Conservation (phyloP, 2,888 invertebrate species). For the Eupsilia transversa region DNA sequence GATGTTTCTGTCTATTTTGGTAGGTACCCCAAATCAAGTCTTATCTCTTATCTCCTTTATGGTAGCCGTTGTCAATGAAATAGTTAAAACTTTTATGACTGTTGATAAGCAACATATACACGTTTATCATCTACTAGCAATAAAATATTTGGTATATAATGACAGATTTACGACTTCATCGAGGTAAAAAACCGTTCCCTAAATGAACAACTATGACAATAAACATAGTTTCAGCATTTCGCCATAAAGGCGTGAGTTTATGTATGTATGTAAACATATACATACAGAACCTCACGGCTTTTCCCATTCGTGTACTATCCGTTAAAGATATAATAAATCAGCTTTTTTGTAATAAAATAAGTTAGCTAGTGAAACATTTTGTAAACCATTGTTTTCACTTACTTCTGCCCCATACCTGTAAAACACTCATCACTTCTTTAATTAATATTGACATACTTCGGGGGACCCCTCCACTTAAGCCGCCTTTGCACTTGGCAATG, state of each 20-base stretch:
- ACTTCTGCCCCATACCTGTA: neutral
- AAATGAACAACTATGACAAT: slow-evolving; percentile 6
- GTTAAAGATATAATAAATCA: neutral
- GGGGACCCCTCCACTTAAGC: slow-evolving; percentile 48
- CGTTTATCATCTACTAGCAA: slow-evolving; percentile 49
- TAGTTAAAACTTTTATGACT: slow-evolving; percentile 57
- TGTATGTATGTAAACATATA: too few relatives aligned
- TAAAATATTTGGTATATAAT: slow-evolving; percentile 45
- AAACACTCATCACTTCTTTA: slow-evolving; percentile 20
- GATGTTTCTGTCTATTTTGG: neutral
- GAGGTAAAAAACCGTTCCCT: slow-evolving; percentile 30
- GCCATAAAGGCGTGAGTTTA: too few relatives aligned
- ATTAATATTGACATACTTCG: slow-evolving; percentile 25
- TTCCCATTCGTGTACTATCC: neutral
- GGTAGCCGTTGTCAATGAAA: slow-evolving; percentile 45
- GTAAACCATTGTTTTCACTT: neutral
- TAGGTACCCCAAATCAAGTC: slow-evolving; percentile 7
- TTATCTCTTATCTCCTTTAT: slow-evolving; percentile 45
- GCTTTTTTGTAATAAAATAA: neutral
- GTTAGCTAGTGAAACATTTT: neutral
- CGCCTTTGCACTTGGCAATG: slow-evolving; percentile 70
- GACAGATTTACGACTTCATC: slow-evolving; percentile 41
- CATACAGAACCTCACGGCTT: too few relatives aligned
- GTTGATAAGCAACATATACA: slow-evolving; percentile 36
- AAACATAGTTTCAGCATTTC: neutral